Evolutionary conservation across 1,140 invertebrate genomes (phyloP).

Genomic region (Leptestheria dahalacensis): DNA sequence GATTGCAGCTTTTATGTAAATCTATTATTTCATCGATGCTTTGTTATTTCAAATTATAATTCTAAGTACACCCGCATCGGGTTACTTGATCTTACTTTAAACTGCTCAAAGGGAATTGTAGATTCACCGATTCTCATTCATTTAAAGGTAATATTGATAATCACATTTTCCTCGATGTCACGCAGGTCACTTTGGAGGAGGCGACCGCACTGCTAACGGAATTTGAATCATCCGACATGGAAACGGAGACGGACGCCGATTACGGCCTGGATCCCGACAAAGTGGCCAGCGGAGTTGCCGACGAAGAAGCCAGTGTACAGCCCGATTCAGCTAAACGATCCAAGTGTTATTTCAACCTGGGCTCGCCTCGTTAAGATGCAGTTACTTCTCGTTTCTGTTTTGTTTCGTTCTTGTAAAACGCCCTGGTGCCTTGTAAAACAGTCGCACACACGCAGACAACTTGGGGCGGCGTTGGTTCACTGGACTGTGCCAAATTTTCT

Average conservation of each 20-base stretch:
- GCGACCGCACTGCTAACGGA: slow-evolving; percentile 32
- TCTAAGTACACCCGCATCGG: too few species aligned
- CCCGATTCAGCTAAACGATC: neutral
- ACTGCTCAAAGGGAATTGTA: too few species aligned
- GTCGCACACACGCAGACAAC: too few species aligned
- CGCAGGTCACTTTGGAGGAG: slow-evolving; percentile 31
- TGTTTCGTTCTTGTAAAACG: neutral
- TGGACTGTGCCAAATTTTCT: too few species aligned
- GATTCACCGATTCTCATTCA: too few species aligned
- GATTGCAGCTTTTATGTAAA: neutral
- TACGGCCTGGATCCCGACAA: slow-evolving; percentile 3
- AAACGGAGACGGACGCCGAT: slow-evolving; percentile 24
- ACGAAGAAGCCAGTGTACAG: neutral
- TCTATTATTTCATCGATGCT: neutral
- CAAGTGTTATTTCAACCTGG: slow-evolving; percentile 6
- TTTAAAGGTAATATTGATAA: too few species aligned
- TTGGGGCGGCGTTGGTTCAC: neutral
- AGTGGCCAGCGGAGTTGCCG: neutral
- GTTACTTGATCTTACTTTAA: too few species aligned
- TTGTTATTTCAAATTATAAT: neutral
- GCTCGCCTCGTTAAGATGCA: neutral
- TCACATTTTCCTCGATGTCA: too few species aligned
- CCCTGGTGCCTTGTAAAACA: too few species aligned
- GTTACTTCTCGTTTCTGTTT: neutral
- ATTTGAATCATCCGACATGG: slow-evolving; percentile 26